Base-by-base conservation (phyloP, 2,113 vertebrate species). In the Rostratula benghalensis region DNA sequence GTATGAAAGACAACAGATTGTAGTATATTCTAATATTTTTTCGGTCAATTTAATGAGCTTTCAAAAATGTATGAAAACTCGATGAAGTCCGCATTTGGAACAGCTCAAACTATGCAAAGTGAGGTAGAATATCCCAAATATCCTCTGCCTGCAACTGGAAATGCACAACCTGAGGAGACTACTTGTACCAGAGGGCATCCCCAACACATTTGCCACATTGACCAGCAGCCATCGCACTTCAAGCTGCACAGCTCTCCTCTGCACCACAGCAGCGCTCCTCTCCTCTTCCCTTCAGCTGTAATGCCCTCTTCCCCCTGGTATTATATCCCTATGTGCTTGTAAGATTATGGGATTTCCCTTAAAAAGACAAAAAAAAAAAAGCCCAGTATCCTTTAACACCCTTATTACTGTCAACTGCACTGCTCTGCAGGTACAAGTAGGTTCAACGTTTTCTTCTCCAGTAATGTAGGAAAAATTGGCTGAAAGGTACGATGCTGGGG, bases 161-260 rank as follows among this genome's bases (percentile, higher is more conserved):
- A 71, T 35, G 10, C 6, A 60, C 24, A 67, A 84, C 25, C 21
- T 78, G 24, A 51, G 22, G 77, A 83, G 73, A 22, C 10, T 21
- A 23, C 16, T 39, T 9, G 4, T 35, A 41, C 37, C 37, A n/a
- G 65, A 82, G 87, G 48, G 28, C 27, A 77, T 16, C 14, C 11
- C 18, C 51, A 35, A 22, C 4, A 19, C 22, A 45, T 39, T 50
- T 56, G 13, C 35, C 37, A 28, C 23, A 28, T 3, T 0, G 0
- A 41, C 25, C 27, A 59, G 19, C 39, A 65, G 28, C 43, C 53
- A 22, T 12, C 4, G 1, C 4, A 12, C 31, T 46, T 31, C 50
- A 69, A 4, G 6, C 20, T 21, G 17, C 1, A 0, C 23, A 39
- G 20, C 30, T 61, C 45, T 43, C 12, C 67, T 35, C 71, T 69